Base-by-base conservation (phyloP, 2,888 invertebrate genomes). In the Coleophora flavipennella region DNA sequence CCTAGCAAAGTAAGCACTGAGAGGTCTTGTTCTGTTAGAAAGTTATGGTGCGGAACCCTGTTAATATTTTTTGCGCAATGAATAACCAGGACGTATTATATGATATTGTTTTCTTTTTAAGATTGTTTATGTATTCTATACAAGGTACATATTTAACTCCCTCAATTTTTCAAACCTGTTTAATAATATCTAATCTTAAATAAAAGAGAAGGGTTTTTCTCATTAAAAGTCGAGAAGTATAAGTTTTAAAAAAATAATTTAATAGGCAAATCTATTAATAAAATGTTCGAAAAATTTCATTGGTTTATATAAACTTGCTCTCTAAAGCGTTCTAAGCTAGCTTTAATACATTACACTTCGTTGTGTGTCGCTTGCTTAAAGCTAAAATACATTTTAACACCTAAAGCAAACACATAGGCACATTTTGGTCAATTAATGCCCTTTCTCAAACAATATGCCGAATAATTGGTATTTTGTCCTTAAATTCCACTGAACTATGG, bases 221-320 rank as follows among this genome's bases (percentile, higher is more conserved):
- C 20, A 20, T 3, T 20, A 4, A 20, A 20, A 20, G 20, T 20
- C 20, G 20, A 20, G 6, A 20, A n/a, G n/a, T n/a, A 20, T 20
- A 20, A 20, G 57, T 66, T 79, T 81, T 83, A 83, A 65, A 84
- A 84, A 83, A 84, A 84, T 84, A 84, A 83, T 84, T 84, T 84
- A 84, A 83, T 84, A 78, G 79, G 81, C 81, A 78, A 79, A 76
- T 72, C 67, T 61, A 76, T 62, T 65, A 71, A 78, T 77, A 81
- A 80, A 83, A 77, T 70, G 73, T 74, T 80, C 74, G 74, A 84
- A 83, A 83, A 80, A 69, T 81, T 76, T 81, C 78, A 78, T 79
- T 74, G 78, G 72, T 80, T 77, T 84, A 78, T 75, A 80, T 68
- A 79, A 70, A 62, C 73, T 78, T 79, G 79, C 26, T 38, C 57